Base-by-base conservation (phyloP, 1,140 invertebrate species). In the Hypsibius dujardini region DNA sequence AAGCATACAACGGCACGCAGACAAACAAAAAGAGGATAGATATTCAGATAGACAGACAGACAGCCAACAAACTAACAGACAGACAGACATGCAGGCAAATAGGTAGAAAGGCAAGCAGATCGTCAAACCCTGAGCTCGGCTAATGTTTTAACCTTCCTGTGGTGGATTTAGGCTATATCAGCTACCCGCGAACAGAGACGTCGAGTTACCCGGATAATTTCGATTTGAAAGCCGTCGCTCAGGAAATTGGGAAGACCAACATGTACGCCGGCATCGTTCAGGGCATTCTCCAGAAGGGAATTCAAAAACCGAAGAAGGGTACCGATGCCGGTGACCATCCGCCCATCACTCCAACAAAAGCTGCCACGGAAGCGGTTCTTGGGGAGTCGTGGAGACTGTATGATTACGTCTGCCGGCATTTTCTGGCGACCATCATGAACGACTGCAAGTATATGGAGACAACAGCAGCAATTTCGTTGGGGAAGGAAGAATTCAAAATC, bases 311-410 rank as follows among this genome's bases (percentile, higher is more conserved):
- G 0, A 79, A 89, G 77, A 91, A 90, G 78, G 95, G 95, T 1
- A 85, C 87, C 72, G 95, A 99, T 82, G 93, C 86, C 47, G 95
- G 95, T 2, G 95, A 98, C 80, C 96, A 99, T 86, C 96, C 96
- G 40, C 96, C 96, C 1, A 99, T 99, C 72, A 99, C 95, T 1
- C 96, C 96, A 0, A 94, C 95, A 87, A 90, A 88, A 78, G 76
- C 86, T 47, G 92, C 87, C 2, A 84, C 84, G 0, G 86, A 86
- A 75, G 83, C 83, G 46, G 90, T 93, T 74, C 83, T 97, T 14
- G 85, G 86, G 46, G 94, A 97, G 79, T 82, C 86, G 45, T 95
- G 92, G 90, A 86, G 87, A 75, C 80, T 99, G 1, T 99, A 98
- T 80, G 94, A 98, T 77, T 99, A 96, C 77, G 91, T 99, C 70